phyloP scores from a whole-genome alignment of 2,113 vertebrate species.

The Alces alces region DNA sequence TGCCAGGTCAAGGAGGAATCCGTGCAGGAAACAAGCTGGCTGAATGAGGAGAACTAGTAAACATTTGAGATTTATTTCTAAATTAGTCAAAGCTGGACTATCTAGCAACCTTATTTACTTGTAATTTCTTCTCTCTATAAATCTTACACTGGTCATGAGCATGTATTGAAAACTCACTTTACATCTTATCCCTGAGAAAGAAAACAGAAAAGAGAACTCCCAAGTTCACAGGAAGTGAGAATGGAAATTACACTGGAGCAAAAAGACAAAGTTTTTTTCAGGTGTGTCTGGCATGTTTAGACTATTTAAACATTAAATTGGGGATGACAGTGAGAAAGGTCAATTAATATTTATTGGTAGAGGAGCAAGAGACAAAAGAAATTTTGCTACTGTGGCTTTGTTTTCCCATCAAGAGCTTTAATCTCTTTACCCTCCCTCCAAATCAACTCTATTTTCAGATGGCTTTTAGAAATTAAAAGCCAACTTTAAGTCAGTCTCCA shows the following conservation, averaged over 20 bases:
- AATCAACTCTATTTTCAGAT: background rate
- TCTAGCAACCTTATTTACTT: background rate
- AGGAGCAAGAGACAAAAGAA: background rate
- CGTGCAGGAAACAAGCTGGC: background rate
- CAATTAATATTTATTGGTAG: background rate
- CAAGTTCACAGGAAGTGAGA: background rate
- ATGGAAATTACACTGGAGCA: background rate
- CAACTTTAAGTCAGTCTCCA: background rate
- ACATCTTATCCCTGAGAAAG: background rate
- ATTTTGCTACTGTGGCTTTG: background rate
- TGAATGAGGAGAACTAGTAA: background rate
- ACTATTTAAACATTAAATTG: background rate
- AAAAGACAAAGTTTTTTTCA: background rate
- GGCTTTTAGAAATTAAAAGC: background rate
- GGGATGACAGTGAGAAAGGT: background rate
- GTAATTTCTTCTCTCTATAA: background rate
- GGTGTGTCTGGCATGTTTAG: slow-evolving; percentile 1
- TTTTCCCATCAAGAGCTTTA: background rate
- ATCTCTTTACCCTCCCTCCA: background rate
- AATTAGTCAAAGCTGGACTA: background rate
- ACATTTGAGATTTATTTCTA: background rate
- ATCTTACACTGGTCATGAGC: background rate
- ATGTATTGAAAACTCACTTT: background rate
- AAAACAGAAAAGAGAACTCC: background rate
- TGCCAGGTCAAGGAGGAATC: background rate